Evolutionary conservation across 1,140 invertebrate genomes (phyloP).

Genomic region (Zophobas atratus): DNA sequence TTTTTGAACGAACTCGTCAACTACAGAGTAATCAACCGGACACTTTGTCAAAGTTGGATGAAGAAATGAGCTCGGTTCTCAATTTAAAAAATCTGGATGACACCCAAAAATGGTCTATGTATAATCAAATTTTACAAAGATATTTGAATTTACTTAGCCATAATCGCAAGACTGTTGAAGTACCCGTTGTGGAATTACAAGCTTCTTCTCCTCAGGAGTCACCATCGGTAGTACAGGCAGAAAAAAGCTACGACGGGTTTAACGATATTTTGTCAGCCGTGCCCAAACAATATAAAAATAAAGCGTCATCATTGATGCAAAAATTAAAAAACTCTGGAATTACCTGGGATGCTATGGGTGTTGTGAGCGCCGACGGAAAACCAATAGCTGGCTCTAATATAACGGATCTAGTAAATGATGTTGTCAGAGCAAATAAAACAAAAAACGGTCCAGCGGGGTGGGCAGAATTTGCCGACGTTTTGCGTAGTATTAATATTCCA

Average conservation of each 20-base stretch:
- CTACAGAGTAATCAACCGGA: slow-evolving; percentile 9
- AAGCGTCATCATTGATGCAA: not conserved
- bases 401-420: not conserved
- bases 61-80: not conserved
- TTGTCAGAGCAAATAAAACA: not conserved
- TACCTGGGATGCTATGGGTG: not conserved
- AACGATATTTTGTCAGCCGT: not conserved
- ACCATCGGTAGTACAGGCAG: not conserved
- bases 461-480: slow-evolving; percentile 7
- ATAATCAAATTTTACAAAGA: too few relatives aligned
- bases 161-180: not conserved
- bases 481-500: slow-evolving; percentile 25
- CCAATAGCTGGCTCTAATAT: not conserved
- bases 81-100: slow-evolving; percentile 9
- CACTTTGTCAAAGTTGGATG: not conserved
- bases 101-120: not conserved
- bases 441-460: not conserved
- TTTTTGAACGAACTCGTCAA: not conserved
- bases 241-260: not conserved
- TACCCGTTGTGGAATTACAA: not conserved
- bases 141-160: not conserved
- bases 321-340: not conserved
- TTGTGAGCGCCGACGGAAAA: not conserved
- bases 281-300: not conserved
- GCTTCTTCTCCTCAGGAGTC: too few relatives aligned